Percentiles rank a stretch among this genome's conserved stretches.
phyloP scores from a whole-genome alignment of 2,113 vertebrate genomes.

The Mionectes macconnelli region DNA sequence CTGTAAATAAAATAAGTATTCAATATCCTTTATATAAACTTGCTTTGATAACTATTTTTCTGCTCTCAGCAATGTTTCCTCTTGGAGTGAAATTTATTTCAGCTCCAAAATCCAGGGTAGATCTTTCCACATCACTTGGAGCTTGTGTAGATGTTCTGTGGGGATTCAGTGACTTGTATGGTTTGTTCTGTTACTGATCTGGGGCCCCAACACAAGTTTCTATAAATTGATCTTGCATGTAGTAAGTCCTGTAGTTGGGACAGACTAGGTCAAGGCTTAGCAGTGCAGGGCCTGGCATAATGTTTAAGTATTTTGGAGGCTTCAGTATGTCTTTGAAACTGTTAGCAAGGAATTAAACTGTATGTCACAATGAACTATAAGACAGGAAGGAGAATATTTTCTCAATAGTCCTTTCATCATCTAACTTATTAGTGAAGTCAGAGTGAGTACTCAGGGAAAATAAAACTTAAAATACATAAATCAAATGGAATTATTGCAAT shows the following conservation, averaged over 20 bases:
- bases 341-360: neutral
- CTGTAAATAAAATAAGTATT: neutral
- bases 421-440: neutral
- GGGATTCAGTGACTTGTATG: neutral
- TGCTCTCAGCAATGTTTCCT: neutral
- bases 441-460: neutral
- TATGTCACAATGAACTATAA: neutral
- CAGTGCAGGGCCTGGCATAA: neutral
- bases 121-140: neutral
- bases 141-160: neutral
- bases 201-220: neutral
- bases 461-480: neutral
- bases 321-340: neutral
- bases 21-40: neutral
- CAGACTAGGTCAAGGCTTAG: neutral
- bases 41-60: neutral
- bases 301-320: neutral
- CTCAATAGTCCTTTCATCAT: neutral
- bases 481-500: neutral
- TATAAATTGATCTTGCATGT: rapidly evolving
- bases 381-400: neutral
- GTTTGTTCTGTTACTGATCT: neutral
- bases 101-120: neutral
- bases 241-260: neutral
- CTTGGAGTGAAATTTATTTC: neutral